Conservation (phyloP, 2,888 invertebrate species). For the Ypsolopha scabrella region DNA sequence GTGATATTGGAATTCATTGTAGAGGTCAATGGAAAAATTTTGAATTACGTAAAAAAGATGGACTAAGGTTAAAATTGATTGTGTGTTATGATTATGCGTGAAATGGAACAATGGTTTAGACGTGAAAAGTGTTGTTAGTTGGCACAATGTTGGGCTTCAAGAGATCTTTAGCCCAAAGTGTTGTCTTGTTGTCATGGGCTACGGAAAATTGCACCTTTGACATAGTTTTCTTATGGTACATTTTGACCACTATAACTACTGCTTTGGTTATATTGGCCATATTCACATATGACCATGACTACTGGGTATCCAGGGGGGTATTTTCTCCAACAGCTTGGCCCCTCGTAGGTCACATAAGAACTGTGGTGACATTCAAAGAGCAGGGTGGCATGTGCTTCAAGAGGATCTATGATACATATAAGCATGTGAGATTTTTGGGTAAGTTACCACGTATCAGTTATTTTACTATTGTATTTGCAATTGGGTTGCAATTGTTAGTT, state of each 20-base stretch:
- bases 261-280: constrained; percentile 26
- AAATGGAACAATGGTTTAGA: constrained; percentile 19
- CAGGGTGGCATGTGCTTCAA: constrained; percentile 59
- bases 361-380: constrained; percentile 49
- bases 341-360: constrained; percentile 49
- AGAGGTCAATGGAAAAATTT: background rate
- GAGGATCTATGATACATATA: constrained; percentile 49
- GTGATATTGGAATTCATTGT: background rate
- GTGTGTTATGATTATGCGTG: constrained; percentile 5
- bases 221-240: constrained; percentile 28
- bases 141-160: constrained; percentile 55
- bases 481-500: too few relatives aligned
- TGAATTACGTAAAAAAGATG: background rate
- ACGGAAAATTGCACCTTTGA: constrained; percentile 41
- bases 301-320: constrained; percentile 46
- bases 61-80: background rate
- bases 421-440: constrained; percentile 47
- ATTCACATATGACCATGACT: constrained; percentile 54
- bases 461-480: constrained; percentile 1
- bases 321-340: constrained; percentile 53
- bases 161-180: constrained; percentile 27
- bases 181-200: constrained; percentile 32
- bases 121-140: constrained; percentile 10
- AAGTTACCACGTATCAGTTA: constrained; percentile 18
- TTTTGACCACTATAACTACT: constrained; percentile 22